Evolutionary conservation across 2,888 invertebrate species (phyloP).

Genomic region (Phyllotreta striolata): DNA sequence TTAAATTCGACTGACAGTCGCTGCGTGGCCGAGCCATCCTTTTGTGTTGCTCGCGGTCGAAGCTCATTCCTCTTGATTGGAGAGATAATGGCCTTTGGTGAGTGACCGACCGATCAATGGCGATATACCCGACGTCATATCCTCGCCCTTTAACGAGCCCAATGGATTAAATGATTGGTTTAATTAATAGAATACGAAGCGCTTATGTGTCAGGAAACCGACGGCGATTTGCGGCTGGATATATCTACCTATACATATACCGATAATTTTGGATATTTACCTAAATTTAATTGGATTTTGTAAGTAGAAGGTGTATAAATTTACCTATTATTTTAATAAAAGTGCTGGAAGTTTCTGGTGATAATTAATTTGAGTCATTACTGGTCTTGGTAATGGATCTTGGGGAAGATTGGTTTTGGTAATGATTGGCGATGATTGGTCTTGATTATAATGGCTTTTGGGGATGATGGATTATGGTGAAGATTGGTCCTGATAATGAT

Average conservation of each 20-base stretch:
- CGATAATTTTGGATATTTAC: no score
- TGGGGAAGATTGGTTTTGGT: no score
- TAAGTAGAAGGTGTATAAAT: no score
- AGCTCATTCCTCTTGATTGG: constrained; percentile 17
- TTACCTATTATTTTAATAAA: no score
- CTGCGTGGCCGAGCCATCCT: neutral
- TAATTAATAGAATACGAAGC: constrained; percentile 14
- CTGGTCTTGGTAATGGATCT: no score
- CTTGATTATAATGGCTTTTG: no score
- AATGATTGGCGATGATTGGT: no score
- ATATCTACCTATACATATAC: neutral
- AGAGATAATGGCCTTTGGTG: constrained; percentile 19
- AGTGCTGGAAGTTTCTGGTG: no score
- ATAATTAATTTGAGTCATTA: no score
- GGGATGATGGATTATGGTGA: no score
- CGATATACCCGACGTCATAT: constrained; percentile 7
- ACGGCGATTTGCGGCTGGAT: neutral
- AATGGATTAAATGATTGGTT: constrained; percentile 18
- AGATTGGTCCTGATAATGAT: no score
- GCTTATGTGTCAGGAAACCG: constrained; percentile 1
- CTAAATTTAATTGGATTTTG: no score
- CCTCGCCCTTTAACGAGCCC: constrained; percentile 7
- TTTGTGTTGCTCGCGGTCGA: constrained; percentile 11
- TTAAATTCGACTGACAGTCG: constrained; percentile 5
- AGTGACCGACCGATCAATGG: constrained; percentile 15